Evolutionary conservation across 2,797 vertebrate genomes (phyloP), one percentile per base, ranked within the genome.

Genomic region (Brachymystax lenok): DNA sequence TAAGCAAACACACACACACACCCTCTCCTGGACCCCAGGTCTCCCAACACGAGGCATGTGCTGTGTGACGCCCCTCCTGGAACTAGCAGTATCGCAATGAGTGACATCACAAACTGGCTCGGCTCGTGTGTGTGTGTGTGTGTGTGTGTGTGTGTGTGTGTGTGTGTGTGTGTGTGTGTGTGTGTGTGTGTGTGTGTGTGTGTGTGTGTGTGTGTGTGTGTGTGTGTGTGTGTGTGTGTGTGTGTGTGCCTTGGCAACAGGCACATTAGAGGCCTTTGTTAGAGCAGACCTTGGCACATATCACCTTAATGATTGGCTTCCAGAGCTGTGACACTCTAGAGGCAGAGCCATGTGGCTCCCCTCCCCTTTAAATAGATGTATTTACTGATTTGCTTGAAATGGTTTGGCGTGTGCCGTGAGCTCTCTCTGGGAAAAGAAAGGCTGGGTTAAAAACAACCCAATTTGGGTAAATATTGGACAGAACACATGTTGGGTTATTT

Each of bases 231-330:
- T 46, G 40, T 40, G 40, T 46, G 40, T 33, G 33, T 33, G 33
- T 10, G 40, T 46, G 40, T 13, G 40, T 46, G 85, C 86, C 79
- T 91, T 92, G 92, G 90, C 92, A 87, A 83, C 21, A 19, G 80
- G 72, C 72, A 79, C 75, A 80, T 86, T 85, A 85, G 82, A 14
- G 69, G 77, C 82, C 80, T 86, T 87, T 84, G 82, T 87, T 82
- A 82, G 82, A 19, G 54, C 83, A 88, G 90, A 85, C 87, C 87
- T 92, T 93, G 92, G 93, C 92, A 93, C 87, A 80, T 85, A 89
- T 91, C 83, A 90, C 86, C 88, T 88, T 88, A 91, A 91, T 90
- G 89, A 92, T 88, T 88, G 88, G 90, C 89, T 90, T 87, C 71
- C 77, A 90, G 89, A 84, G 86, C 85, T 64, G 74, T 81, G 81